Conservation (phyloP, 2,113 vertebrate genomes). For the Phocoena phocoena region DNA sequence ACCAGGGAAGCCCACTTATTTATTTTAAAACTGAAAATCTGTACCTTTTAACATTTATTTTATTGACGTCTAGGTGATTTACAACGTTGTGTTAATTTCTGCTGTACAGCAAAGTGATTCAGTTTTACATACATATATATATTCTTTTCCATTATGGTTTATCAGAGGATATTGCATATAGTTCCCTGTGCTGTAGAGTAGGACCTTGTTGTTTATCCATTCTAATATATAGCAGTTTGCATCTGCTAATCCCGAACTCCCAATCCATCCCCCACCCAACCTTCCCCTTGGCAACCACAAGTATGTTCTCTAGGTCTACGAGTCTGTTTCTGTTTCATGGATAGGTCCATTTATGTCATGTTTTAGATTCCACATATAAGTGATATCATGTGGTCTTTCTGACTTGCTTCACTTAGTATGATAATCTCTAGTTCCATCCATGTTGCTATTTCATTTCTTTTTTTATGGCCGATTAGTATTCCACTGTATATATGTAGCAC, state of each 20-base stretch:
- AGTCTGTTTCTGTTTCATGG: background rate
- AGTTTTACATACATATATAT: background rate
- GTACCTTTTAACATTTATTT: background rate
- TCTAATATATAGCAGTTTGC: background rate
- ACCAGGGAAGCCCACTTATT: background rate
- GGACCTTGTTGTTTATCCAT: background rate
- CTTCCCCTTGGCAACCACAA: background rate
- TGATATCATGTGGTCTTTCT: background rate
- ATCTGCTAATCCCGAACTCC: background rate
- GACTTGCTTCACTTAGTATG: background rate
- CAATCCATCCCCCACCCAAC: background rate
- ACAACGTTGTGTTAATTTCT: background rate
- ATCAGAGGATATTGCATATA: background rate
- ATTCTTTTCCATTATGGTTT: background rate
- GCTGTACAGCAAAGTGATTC: background rate
- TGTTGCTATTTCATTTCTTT: background rate
- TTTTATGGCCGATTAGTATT: background rate
- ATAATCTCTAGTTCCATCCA: background rate
- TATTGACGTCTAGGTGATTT: background rate
- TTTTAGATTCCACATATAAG: background rate
- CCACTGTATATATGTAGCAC: background rate
- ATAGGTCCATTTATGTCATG: background rate
- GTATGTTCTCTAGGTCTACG: fast-evolving
- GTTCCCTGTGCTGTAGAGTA: background rate
- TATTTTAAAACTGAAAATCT: background rate